A percentile compares a stretch with the other conserved stretches of the same genome.
phyloP scores from a whole-genome alignment of 2,888 invertebrate species.

The Tineola bisselliella region DNA sequence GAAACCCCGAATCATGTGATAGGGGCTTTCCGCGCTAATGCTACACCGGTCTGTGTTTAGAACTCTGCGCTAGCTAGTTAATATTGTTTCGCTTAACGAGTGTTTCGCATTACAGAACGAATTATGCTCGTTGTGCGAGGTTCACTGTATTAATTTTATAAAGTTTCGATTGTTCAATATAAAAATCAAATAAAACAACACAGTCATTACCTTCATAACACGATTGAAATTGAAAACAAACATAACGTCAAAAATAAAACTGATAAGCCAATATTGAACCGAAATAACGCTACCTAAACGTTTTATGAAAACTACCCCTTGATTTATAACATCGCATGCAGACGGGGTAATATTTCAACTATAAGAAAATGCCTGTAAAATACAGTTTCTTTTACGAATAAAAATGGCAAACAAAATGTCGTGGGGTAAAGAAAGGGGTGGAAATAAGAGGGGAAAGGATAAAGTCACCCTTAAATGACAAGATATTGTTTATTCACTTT shows the following conservation, averaged over 20 bases:
- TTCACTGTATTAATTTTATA: no score
- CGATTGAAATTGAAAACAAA: neutral
- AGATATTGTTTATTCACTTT: neutral
- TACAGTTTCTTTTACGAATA: neutral
- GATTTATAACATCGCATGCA: conserved; percentile 12
- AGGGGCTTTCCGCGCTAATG: no score
- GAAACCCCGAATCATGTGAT: no score
- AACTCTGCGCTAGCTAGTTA: no score
- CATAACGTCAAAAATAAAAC: neutral
- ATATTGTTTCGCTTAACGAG: no score
- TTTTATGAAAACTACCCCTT: conserved; percentile 8
- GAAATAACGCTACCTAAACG: conserved; percentile 4
- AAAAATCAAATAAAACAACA: no score
- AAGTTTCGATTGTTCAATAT: no score
- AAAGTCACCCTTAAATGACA: neutral
- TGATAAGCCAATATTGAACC: neutral
- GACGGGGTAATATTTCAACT: conserved; percentile 8
- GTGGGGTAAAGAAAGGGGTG: neutral
- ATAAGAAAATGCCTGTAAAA: conserved; percentile 2
- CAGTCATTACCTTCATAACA: neutral
- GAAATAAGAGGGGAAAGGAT: neutral
- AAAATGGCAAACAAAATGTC: conserved; percentile 6
- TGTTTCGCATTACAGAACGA: no score
- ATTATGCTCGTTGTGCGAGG: no score
- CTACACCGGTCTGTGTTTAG: no score